These are phyloP conservation scores for Homalodisca vitripennis DNA, from an alignment of 1,140 invertebrate genomes.

Conservation along the genomic window DNA sequence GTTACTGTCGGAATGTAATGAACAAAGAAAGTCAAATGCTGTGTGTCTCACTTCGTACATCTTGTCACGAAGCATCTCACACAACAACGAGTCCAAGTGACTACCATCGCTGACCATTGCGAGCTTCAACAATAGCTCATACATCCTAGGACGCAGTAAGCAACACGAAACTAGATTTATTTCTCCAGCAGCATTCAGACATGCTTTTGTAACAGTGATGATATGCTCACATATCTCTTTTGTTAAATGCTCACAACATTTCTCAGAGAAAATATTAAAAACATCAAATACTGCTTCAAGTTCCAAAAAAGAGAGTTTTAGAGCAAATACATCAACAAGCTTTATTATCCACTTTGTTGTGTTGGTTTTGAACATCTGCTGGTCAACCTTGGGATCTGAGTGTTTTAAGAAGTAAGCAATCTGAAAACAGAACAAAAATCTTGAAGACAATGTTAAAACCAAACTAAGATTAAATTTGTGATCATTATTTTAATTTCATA, in stretches of 20 bases:
- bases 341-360: not conserved
- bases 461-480: too few relatives aligned
- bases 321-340: not conserved
- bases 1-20: not conserved
- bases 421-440: not conserved
- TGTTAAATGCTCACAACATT: not conserved
- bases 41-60: not conserved
- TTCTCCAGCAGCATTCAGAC: not conserved
- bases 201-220: not conserved
- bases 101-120: not conserved
- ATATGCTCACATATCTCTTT: not conserved
- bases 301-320: not conserved
- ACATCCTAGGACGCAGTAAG: not conserved
- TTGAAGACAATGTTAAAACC: too few relatives aligned
- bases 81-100: not conserved
- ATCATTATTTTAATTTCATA: too few relatives aligned
- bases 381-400: not conserved
- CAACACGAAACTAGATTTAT: not conserved
- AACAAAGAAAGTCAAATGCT: not conserved
- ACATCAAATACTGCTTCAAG: not conserved
- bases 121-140: not conserved
- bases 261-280: not conserved
- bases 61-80: not conserved
- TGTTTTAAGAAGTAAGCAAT: constrained; percentile 2
- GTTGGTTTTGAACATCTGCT: not conserved